Base-by-base conservation (phyloP, 2,888 invertebrate species). In the Caenorhabditis parvicauda region DNA sequence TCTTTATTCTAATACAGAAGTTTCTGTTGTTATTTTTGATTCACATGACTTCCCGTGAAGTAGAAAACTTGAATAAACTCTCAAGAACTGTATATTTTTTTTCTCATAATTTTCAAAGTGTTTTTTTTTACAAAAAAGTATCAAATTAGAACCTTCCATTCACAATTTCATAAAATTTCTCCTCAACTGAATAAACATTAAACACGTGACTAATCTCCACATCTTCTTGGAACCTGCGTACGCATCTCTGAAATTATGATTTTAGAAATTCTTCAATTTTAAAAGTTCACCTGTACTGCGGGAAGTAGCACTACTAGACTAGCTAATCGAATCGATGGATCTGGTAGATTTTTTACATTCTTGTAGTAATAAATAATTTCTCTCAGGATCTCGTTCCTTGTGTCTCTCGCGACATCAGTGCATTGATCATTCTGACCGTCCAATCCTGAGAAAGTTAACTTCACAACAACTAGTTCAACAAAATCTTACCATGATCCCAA, bases 181-280 rank as follows among this genome's bases (percentile, higher is more conserved):
- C 58, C 14, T 70, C 64, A 3, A 70, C 61, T 0, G 64, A 58
- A 38, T 62, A 67, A 0, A 61, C 66, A 38, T 64, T 64, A 47
- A 70, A 70, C 0, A 70, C 69, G 25, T 70, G 61, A 22, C 59
- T 64, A 38, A 70, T 70, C 25, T 70, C 69, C 0, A 67, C 60
- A 39, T 70, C 69, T 56, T 70, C 69, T 46, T 70, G 66, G 49
- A 70, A 70, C 28, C 69, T 47, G 9, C 69, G 53, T 0, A 67
- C 69, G 4, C 66, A 59, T 43, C 69, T 53, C 65, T 68, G 60
- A 17, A 67, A 50, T 19, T 1, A 14, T 38, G 1, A 1, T 19
- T 5, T 19, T 19, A 21, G 39, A 43, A 44, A 35, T 9, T 38
- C 17, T 22, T 14, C 14, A 32, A 7, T 51, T 41, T 2, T 6